Conservation (phyloP, 2,113 vertebrate genomes). For the Pseudopipra pipra region DNA sequence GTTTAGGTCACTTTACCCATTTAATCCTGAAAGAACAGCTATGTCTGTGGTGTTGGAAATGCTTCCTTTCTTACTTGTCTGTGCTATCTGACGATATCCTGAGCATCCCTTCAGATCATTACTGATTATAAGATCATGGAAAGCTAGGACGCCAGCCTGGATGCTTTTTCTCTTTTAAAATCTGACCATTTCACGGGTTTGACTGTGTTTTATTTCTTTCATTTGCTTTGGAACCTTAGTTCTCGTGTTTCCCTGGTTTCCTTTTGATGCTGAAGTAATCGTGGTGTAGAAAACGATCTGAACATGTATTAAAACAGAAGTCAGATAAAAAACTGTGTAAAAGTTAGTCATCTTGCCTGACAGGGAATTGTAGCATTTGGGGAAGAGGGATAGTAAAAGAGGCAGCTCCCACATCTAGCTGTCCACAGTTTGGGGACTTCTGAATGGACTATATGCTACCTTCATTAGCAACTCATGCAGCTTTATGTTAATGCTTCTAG, state of each 20-base stretch:
- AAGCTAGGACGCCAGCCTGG: background rate
- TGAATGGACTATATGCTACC: background rate
- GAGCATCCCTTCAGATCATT: background rate
- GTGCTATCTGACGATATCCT: background rate
- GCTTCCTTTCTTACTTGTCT: background rate
- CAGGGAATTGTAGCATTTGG: background rate
- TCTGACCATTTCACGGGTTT: background rate
- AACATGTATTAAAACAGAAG: background rate
- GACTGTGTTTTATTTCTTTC: background rate
- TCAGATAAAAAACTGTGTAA: background rate
- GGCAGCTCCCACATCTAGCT: background rate
- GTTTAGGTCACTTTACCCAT: background rate
- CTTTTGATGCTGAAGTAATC: background rate
- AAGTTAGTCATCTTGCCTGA: background rate
- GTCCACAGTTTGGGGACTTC: background rate
- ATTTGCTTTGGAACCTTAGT: background rate
- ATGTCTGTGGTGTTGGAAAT: background rate
- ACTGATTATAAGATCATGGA: background rate
- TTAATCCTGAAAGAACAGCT: background rate
- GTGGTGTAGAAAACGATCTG: background rate
- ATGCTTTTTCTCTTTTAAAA: background rate
- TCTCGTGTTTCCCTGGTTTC: background rate
- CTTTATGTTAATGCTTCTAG: background rate
- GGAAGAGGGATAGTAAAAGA: background rate
- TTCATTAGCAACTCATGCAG: background rate